Percentiles rank a stretch among this genome's conserved stretches.
Conservation (phyloP, 2,888 invertebrate species). For the Acleris sparsana region DNA sequence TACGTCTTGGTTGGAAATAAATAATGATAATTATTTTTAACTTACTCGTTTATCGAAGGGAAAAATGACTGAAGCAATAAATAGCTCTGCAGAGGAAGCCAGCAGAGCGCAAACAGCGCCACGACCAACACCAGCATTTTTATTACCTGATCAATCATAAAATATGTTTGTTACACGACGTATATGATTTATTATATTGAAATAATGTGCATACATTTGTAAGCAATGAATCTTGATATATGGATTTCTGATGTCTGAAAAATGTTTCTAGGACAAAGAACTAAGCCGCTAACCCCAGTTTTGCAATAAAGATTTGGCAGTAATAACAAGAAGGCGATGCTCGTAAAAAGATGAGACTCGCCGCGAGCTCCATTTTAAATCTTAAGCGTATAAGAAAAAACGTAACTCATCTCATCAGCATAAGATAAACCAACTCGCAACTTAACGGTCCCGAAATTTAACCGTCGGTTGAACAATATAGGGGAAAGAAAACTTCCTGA, state of each 20-base stretch:
- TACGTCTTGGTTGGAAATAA: not conserved
- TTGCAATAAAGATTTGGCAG: not conserved
- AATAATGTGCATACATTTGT: not conserved
- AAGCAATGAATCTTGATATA: conserved; percentile 4
- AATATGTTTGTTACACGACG: conserved; percentile 10
- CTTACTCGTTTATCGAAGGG: conserved; percentile 88
- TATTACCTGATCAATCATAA: conserved; percentile 85
- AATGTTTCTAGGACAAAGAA: conserved; percentile 9
- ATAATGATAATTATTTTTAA: conserved; percentile 39
- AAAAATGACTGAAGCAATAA: conserved; percentile 88
- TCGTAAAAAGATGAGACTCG: conserved; percentile 3
- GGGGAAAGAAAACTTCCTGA: no score
- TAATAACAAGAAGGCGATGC: conserved; percentile 16
- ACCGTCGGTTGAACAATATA: no score
- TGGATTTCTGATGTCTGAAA: conserved; percentile 6
- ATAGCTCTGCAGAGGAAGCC: conserved; percentile 91
- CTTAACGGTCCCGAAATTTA: no score
- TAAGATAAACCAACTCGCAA: conserved; percentile 4
- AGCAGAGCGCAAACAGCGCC: conserved; percentile 91
- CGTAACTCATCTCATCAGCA: conserved; percentile 15
- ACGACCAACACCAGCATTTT: conserved; percentile 95
- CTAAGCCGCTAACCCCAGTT: not conserved
- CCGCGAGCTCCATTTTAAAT: not conserved
- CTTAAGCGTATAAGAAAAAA: not conserved
- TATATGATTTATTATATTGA: conserved; percentile 12